Conservation (phyloP, 2,797 vertebrate species). For the Takifugu rubripes region DNA sequence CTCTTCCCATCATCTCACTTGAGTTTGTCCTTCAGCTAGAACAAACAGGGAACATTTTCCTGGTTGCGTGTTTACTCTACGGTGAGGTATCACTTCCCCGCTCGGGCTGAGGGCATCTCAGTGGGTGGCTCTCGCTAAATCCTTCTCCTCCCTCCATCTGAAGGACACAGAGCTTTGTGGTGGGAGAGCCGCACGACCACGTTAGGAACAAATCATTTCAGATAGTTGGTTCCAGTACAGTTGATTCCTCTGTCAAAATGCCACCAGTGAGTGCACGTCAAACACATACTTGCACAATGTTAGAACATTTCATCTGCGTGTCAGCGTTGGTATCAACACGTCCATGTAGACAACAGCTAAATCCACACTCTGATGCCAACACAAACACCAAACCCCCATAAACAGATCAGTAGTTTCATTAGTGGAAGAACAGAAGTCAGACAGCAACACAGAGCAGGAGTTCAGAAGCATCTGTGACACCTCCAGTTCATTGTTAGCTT, state of each 20-base stretch:
- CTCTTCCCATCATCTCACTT: constrained; percentile 20
- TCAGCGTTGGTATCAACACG: neutral
- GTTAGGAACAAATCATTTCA: constrained; percentile 1
- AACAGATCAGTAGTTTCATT: neutral
- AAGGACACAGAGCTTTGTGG: constrained; percentile 46
- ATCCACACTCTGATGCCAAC: no score
- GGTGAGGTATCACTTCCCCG: constrained; percentile 48
- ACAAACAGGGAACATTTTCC: constrained; percentile 54
- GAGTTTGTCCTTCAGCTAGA: constrained; percentile 49
- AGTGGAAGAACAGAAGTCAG: neutral
- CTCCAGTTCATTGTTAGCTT: neutral
- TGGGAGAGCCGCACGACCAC: constrained; percentile 9
- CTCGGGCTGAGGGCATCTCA: constrained; percentile 27
- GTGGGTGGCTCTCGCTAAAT: constrained; percentile 53
- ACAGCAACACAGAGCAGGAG: neutral
- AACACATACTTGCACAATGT: neutral
- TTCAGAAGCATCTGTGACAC: no score
- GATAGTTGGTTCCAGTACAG: no score
- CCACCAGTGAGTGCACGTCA: constrained; percentile 31
- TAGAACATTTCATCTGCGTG: neutral
- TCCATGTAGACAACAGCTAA: no score
- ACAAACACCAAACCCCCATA: no score
- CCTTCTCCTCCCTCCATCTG: constrained; percentile 38
- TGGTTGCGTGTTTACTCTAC: constrained; percentile 59
- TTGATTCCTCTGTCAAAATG: constrained; percentile 11